These are phyloP conservation scores for Pristionchus japonicus DNA, from an alignment of 2,888 invertebrate genomes.

Conservation along the genomic window DNA sequence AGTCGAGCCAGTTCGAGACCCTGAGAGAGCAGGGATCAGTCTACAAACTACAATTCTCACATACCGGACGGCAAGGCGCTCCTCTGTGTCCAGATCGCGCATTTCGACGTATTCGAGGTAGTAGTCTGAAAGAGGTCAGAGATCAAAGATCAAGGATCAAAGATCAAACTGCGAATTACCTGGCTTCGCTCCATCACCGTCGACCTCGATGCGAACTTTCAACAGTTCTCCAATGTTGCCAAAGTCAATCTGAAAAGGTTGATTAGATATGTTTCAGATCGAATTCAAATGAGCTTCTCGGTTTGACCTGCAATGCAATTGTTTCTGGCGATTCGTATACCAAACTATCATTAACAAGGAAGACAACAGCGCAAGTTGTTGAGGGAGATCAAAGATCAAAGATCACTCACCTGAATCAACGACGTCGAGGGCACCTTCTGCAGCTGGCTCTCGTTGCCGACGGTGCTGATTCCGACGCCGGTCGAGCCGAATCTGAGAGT, in stretches of 20 bases:
- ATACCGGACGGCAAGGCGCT: constrained; percentile 61
- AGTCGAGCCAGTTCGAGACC: constrained; percentile 65
- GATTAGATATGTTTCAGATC: not conserved
- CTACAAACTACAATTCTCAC: not conserved
- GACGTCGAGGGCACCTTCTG: constrained; percentile 59
- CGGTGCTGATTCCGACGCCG: constrained; percentile 52
- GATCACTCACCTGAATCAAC: constrained; percentile 61
- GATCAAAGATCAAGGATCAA: constrained; percentile 55
- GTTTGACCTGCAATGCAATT: no score
- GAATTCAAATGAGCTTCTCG: not conserved
- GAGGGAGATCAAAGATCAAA: no score
- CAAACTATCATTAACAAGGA: no score
- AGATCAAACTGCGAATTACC: constrained; percentile 65
- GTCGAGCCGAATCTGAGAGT: constrained; percentile 57
- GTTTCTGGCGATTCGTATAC: no score
- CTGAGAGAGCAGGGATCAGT: constrained; percentile 48
- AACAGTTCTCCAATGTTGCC: constrained; percentile 76
- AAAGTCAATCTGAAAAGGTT: constrained; percentile 73
- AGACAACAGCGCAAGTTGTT: no score
- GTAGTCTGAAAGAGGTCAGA: constrained; percentile 55
- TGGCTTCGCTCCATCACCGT: constrained; percentile 70
- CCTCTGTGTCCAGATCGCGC: constrained; percentile 70
- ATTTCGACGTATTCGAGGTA: constrained; percentile 67
- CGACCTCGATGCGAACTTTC: constrained; percentile 76
- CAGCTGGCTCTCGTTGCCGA: constrained; percentile 62